A percentile compares a stretch with the other conserved stretches of the same genome.
These are phyloP conservation scores for Orchestia grillus DNA, from an alignment of 1,140 invertebrate genomes.

Conservation along the genomic window DNA sequence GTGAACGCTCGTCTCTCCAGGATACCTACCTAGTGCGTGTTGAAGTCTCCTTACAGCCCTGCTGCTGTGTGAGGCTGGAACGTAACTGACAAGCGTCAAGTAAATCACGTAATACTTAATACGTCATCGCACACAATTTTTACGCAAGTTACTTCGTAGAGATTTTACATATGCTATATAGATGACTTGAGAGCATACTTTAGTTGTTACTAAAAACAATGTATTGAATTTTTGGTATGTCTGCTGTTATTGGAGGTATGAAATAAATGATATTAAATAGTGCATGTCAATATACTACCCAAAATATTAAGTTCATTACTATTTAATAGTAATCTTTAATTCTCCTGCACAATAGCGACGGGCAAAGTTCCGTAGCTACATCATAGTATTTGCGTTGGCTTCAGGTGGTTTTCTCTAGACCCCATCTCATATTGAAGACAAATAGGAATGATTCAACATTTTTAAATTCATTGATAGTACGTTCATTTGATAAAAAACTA, in stretches of 20 bases:
- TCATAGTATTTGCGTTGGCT: not conserved
- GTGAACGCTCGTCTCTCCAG: not conserved
- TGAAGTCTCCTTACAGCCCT: not conserved
- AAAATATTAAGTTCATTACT: not conserved
- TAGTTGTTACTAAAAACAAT: too few species aligned
- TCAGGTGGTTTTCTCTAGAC: not conserved
- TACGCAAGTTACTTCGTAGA: too few species aligned
- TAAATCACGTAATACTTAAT: too few species aligned
- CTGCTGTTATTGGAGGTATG: too few species aligned
- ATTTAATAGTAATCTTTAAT: not conserved
- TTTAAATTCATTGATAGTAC: not conserved
- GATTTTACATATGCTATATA: too few species aligned
- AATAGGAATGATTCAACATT: not conserved
- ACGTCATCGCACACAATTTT: too few species aligned
- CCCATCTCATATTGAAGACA: not conserved
- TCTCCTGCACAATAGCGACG: not conserved
- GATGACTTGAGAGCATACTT: too few species aligned
- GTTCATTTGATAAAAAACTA: too few species aligned
- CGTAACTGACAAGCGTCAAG: too few species aligned
- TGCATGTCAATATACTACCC: not conserved
- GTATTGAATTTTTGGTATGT: too few species aligned
- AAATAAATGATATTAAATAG: not conserved
- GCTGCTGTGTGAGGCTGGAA: too few species aligned
- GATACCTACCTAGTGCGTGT: not conserved
- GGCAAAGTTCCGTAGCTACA: not conserved